Evolutionary conservation across 2,113 vertebrate genomes (phyloP), one percentile per base, ranked within the genome.

Genomic region (Tichodroma muraria): DNA sequence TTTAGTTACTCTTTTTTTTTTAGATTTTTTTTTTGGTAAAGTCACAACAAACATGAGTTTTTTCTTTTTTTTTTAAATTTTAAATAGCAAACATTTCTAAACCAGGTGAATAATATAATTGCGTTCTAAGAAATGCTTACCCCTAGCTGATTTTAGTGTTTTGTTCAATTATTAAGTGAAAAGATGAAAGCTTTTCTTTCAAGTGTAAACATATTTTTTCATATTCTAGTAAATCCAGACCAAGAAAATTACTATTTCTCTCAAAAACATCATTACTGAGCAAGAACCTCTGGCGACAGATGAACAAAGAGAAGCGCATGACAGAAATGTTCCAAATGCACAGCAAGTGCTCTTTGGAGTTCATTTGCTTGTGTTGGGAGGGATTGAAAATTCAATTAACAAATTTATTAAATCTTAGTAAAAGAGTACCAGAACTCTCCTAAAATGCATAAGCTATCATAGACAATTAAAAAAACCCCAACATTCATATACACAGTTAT

Each of bases 401-500:
- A 97, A 97, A 97, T 92, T 94, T 84, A 97, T 95, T 97, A 95
- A 96, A 92, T 97, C 96, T 97, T 97, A 96, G 93, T 93, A 97
- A 97, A 96, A 93, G 90, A 94, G 90, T 97, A 96, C 47, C 33
- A n/a, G 89, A 96, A 97, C 91, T 95, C 96, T 97, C 94, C 97
- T 98, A 98, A 97, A 97, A 96, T 89, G 94, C 60, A 15, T 97
- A 97, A 97, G 89, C 97, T 98, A 98, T 96, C 63, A 64, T 95
- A 97, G 97, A 98, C 97, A 96, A 96, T 94, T 97, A 90, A 96
- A 97, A 97, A 95, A 90, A 25, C 6, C 31, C 13, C 57, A 96
- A 97, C 97, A 97, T 97, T 97, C 97, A 97, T 97, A 95, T 98
- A 97, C 97, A 98, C 95, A 95, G 94, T 97, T 97, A 96, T 88